Conservation (phyloP, 1,140 invertebrate genomes). For the Procambarus clarkii region DNA sequence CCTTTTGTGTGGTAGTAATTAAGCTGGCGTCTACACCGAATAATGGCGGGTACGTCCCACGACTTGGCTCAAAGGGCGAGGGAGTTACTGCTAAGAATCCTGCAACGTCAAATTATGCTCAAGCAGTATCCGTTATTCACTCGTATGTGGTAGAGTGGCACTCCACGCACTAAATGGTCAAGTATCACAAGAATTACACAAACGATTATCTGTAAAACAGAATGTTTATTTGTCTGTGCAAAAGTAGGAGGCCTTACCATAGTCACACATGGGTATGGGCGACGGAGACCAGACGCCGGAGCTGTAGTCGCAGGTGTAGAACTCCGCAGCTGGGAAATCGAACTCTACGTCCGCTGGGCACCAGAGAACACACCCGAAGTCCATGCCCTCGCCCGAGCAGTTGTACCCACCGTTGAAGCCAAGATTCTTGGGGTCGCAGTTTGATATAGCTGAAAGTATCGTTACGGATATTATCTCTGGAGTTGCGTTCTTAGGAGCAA, state of each 20-base stretch:
- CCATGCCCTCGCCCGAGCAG: slow-evolving; percentile 80
- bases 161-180: no score
- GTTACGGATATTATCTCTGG: neutral
- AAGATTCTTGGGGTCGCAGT: slow-evolving; percentile 80
- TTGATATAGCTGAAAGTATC: slow-evolving; percentile 77
- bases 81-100: neutral
- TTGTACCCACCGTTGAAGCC: slow-evolving; percentile 86
- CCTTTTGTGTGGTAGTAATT: neutral
- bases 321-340: slow-evolving; percentile 79
- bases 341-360: slow-evolving; percentile 83
- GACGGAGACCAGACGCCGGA: slow-evolving; percentile 83
- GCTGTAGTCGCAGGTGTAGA: slow-evolving; percentile 84
- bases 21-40: neutral
- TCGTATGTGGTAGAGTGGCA: no score
- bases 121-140: no score
- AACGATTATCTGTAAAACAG: no score
- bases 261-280: slow-evolving; percentile 85
- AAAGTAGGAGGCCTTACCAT: slow-evolving; percentile 77
- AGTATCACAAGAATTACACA: no score
- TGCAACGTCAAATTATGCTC: neutral
- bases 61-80: neutral
- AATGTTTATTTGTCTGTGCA: no score
- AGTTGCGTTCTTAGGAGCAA: neutral
- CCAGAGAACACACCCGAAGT: slow-evolving; percentile 81
- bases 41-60: neutral